A percentile compares a stretch with the other conserved stretches of the same genome.
phyloP scores from a whole-genome alignment of 2,888 invertebrate species.

The Nipponacmea schrenckii region DNA sequence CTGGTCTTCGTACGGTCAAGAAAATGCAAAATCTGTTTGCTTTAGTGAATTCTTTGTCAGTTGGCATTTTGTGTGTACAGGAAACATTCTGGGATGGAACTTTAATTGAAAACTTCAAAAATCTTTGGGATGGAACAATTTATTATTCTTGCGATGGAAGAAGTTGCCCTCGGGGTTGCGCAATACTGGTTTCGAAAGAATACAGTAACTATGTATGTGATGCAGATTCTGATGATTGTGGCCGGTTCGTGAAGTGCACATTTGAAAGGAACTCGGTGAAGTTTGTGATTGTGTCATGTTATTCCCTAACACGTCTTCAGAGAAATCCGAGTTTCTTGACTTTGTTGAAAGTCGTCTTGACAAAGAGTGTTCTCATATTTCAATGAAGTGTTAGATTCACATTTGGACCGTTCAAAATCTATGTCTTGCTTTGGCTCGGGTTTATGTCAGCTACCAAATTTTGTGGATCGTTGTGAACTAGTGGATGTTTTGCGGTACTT shows the following conservation, averaged over 20 bases:
- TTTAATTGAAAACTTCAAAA: background rate
- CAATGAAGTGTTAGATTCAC: no score
- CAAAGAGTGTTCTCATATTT: no score
- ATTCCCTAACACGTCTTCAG: background rate
- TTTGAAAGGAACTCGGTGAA: background rate
- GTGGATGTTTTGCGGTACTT: background rate
- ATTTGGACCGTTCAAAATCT: background rate
- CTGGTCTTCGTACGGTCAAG: background rate
- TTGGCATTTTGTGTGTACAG: background rate
- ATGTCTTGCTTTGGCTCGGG: background rate
- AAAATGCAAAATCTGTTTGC: background rate
- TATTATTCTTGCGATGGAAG: conserved; percentile 1
- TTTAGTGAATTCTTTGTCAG: background rate
- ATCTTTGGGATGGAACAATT: background rate
- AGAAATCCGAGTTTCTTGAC: background rate
- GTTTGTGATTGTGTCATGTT: background rate
- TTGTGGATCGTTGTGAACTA: background rate
- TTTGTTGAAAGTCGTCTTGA: background rate
- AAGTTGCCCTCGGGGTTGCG: background rate
- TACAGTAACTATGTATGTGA: background rate
- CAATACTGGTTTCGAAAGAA: background rate
- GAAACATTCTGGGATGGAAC: background rate
- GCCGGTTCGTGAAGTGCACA: background rate
- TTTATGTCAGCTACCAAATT: background rate
- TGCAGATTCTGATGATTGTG: background rate